Evolutionary conservation across 2,797 vertebrate genomes (phyloP).

Genomic region (Garrulus glandarius): DNA sequence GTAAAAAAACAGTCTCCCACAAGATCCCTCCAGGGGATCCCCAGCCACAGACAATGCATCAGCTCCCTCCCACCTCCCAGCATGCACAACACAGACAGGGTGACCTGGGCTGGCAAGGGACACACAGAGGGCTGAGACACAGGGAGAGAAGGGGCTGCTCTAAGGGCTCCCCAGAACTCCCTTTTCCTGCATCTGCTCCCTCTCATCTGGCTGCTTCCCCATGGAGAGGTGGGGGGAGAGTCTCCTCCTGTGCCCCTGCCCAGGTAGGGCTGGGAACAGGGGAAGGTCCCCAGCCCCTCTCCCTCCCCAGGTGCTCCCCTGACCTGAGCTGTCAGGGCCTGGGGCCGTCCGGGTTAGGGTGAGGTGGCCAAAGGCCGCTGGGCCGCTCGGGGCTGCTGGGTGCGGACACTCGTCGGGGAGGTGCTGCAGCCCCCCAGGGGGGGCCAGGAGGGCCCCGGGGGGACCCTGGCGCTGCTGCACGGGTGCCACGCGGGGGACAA

Average conservation of each 20-base stretch:
- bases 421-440: slow-evolving; percentile 63
- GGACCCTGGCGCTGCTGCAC: slow-evolving; percentile 82
- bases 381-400: slow-evolving; percentile 25
- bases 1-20: background rate
- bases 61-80: background rate
- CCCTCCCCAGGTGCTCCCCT: slow-evolving; percentile 23
- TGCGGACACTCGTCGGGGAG: slow-evolving; percentile 42
- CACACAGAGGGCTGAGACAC: background rate
- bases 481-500: slow-evolving; percentile 82
- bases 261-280: background rate
- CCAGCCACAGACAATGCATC: accelerated
- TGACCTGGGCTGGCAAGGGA: background rate
- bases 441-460: slow-evolving; percentile 77
- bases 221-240: background rate
- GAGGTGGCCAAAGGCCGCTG: slow-evolving; percentile 60
- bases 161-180: background rate
- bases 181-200: background rate
- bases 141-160: background rate
- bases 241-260: background rate
- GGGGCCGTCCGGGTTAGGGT: slow-evolving; percentile 63
- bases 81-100: background rate
- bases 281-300: background rate
- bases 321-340: slow-evolving; percentile 78
- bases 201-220: background rate
- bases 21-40: background rate